Evolutionary conservation across 1,140 invertebrate genomes (phyloP).

Genomic region (Dinothrombium tinctorium): DNA sequence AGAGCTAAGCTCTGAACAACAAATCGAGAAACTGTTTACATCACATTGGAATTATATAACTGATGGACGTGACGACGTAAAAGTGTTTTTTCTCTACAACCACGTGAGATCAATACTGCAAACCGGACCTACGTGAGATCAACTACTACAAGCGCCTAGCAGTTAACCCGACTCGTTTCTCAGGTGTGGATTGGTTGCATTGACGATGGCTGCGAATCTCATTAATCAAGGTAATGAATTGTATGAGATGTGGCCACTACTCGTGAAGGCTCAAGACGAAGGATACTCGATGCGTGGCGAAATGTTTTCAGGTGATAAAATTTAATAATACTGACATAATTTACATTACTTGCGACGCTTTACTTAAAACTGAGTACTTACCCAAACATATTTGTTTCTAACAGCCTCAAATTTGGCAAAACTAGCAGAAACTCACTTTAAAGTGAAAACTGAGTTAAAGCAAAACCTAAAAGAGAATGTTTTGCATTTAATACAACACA

Average conservation of each 20-base stretch:
- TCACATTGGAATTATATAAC: no score
- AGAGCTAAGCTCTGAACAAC: no score
- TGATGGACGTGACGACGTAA: neutral
- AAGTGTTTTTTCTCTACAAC: neutral
- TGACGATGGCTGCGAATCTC: constrained; percentile 47
- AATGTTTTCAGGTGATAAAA: constrained; percentile 55
- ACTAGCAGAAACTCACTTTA: neutral
- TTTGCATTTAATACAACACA: constrained; percentile 23
- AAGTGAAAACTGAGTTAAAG: neutral
- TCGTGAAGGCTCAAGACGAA: constrained; percentile 30
- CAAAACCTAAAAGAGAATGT: constrained; percentile 21
- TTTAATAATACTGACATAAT: constrained; percentile 18
- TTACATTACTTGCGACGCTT: constrained; percentile 7
- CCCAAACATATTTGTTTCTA: neutral
- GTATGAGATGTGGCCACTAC: constrained; percentile 28
- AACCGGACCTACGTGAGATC: neutral
- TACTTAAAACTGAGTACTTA: neutral
- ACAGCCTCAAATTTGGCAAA: neutral
- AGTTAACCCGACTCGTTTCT: constrained; percentile 4
- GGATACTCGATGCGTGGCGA: constrained; percentile 52
- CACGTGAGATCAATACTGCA: neutral
- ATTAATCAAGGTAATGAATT: constrained; percentile 24
- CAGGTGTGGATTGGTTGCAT: constrained; percentile 53
- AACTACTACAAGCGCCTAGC: neutral
- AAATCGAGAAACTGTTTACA: no score